Base-by-base conservation (phyloP, 2,113 vertebrate genomes). In the Lichenostomus cassidix region DNA sequence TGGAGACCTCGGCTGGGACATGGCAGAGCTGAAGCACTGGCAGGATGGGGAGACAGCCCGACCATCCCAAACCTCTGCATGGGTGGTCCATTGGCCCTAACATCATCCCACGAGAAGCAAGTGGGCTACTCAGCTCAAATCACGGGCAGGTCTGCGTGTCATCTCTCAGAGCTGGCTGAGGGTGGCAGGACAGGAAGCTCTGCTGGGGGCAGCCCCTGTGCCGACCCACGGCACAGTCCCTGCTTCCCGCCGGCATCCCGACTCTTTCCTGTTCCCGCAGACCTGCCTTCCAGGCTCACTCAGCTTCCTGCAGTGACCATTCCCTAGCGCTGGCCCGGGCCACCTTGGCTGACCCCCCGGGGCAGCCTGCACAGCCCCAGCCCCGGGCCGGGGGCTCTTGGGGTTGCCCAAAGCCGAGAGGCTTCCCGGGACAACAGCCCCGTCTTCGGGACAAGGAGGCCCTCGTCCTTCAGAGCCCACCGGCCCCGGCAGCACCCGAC, bases 261-360 rank as follows among this genome's bases (percentile, higher is more conserved):
- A 58, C 74, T 27, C 81, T 74, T 94, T 76, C 93, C 86, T 85
- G 47, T 62, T 87, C 78, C 52, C 16, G 1, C 31, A 69, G 74
- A 65, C 14, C 28, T 49, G 76, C 84, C 55, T 83, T 83, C 94
- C 75, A 20, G 14, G 64, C 71, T 94, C 91, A 90, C 64, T 96
- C 92, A 94, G 89, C 83, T 92, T 95, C 89, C 91, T 78, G 79
- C 68, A 5, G 39, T 14, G 23, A 22, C 49, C 73, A 22, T 47
- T 79, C 50, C 56, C 25, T 76, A 74, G 55, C 7, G 13, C 22
- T 5, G 7, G n/a, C 39, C 37, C 4, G 7, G 18, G 39, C 33
- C 28, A 25, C n/a, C 14, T 10, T 15, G 18, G 15, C 35, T 47
- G 6, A 77, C 31, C 11, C 35, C 12, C 15, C 5, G 1, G 35